Conservation (phyloP, 2,113 vertebrate species). For the Seriola dumerili region DNA sequence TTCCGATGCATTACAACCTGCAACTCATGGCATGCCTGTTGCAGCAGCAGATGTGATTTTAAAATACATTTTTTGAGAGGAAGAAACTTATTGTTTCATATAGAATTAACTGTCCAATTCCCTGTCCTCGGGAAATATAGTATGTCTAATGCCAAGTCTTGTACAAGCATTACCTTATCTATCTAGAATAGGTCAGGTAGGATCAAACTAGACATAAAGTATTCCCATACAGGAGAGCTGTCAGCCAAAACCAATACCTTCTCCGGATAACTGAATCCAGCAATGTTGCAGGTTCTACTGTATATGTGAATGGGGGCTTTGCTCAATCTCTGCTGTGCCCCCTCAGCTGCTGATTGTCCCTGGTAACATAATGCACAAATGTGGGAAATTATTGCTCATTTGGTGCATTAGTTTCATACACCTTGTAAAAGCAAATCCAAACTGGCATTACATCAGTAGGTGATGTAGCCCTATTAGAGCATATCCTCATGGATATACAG, state of each 20-base stretch:
- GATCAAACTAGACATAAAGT: not conserved
- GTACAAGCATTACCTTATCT: not conserved
- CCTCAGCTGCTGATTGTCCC: conserved; percentile 28
- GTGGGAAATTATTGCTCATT: conserved; percentile 32
- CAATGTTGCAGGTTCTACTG: not conserved
- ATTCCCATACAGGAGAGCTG: not conserved
- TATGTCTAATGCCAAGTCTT: not conserved
- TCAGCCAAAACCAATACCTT: not conserved
- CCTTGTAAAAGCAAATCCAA: conserved; percentile 13
- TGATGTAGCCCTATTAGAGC: conserved; percentile 9
- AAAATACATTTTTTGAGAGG: not conserved
- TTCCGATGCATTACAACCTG: too few relatives aligned
- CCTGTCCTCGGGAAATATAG: not conserved
- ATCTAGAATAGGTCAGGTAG: not conserved
- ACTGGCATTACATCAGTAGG: not conserved
- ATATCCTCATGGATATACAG: conserved; percentile 6
- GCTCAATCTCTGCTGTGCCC: not conserved
- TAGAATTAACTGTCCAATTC: too few relatives aligned
- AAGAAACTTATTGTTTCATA: too few relatives aligned
- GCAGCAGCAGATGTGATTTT: not conserved
- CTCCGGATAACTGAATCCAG: not conserved
- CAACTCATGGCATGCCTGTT: not conserved
- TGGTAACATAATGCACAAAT: conserved; percentile 23
- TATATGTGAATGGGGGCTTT: conserved; percentile 1
- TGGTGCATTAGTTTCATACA: conserved; percentile 23